Percentiles rank a stretch among this genome's conserved stretches.
Conservation (phyloP, 2,797 vertebrate species). For the Parambassis ranga region DNA sequence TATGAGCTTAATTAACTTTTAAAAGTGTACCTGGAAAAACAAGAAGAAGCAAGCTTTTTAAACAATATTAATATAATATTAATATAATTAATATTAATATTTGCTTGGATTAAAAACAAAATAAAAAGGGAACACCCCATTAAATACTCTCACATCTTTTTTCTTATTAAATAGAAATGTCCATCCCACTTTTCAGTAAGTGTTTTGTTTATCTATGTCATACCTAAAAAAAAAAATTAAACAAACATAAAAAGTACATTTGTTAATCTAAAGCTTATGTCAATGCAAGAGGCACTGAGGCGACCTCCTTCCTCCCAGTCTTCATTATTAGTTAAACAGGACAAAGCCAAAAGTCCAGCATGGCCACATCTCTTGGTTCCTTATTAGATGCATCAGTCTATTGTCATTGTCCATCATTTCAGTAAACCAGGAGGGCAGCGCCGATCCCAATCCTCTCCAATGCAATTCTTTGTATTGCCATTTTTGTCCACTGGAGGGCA, state of each 20-base stretch:
- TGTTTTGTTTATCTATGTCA: slow-evolving; percentile 38
- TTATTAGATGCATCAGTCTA: slow-evolving; percentile 24
- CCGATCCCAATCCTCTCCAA: slow-evolving; percentile 18
- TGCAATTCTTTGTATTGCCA: neutral
- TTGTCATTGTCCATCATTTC: slow-evolving; percentile 10
- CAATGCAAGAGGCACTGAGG: neutral
- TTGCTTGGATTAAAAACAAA: slow-evolving; percentile 70
- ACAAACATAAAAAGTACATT: slow-evolving; percentile 44
- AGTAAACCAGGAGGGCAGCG: slow-evolving; percentile 11
- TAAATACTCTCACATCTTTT: slow-evolving; percentile 82
- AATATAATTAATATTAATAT: slow-evolving; percentile 77
- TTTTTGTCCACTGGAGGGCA: slow-evolving; percentile 69
- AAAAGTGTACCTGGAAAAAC: slow-evolving; percentile 48
- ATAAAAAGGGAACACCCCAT: slow-evolving; percentile 74
- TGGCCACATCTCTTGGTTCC: slow-evolving; percentile 16
- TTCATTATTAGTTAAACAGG: slow-evolving; percentile 13
- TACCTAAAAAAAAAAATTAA: slow-evolving; percentile 43
- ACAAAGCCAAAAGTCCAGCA: slow-evolving; percentile 57
- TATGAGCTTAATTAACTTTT: slow-evolving; percentile 61
- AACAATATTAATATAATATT: too few relatives aligned
- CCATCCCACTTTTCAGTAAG: slow-evolving; percentile 62
- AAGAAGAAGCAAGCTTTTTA: slow-evolving; percentile 45
- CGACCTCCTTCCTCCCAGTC: slow-evolving; percentile 13
- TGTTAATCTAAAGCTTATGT: slow-evolving; percentile 32
- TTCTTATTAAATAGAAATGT: slow-evolving; percentile 82